Conservation (phyloP, 2,113 vertebrate species). For the Malaclemys terrapin region DNA sequence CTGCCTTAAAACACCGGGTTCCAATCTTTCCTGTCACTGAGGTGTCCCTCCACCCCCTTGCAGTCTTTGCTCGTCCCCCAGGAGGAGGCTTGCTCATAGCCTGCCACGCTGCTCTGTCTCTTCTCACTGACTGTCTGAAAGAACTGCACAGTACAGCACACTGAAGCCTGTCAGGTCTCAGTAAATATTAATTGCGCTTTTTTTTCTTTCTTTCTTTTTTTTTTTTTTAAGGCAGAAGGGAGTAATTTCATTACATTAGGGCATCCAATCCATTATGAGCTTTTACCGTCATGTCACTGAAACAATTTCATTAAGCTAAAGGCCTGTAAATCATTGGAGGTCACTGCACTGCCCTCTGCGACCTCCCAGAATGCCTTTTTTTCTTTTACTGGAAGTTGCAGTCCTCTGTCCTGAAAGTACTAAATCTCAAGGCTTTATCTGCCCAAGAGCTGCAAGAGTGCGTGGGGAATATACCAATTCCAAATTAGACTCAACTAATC, state of each 20-base stretch:
- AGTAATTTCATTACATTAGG: constrained; percentile 99
- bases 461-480: constrained; percentile 84
- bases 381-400: constrained; percentile 94
- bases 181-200: constrained; percentile 99
- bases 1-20: constrained; percentile 57
- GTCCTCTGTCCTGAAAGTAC: constrained; percentile 84
- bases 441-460: constrained; percentile 81
- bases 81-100: constrained; percentile 81
- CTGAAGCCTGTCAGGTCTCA: constrained; percentile 92
- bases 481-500: constrained; percentile 90
- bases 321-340: constrained; percentile 98
- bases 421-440: constrained; percentile 88
- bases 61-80: constrained; percentile 78
- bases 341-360: constrained; percentile 88
- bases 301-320: constrained; percentile 99
- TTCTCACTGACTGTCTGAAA: constrained; percentile 81
- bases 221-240: constrained; percentile 91
- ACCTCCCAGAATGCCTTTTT: constrained; percentile 86
- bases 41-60: constrained; percentile 83
- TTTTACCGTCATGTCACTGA: constrained; percentile 99
- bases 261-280: constrained; percentile 99
- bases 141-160: constrained; percentile 79
- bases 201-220: constrained; percentile 73
- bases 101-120: constrained; percentile 86
- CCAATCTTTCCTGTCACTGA: constrained; percentile 66